Evolutionary conservation across 2,888 invertebrate species (phyloP).

Genomic region (Dusona sp.): DNA sequence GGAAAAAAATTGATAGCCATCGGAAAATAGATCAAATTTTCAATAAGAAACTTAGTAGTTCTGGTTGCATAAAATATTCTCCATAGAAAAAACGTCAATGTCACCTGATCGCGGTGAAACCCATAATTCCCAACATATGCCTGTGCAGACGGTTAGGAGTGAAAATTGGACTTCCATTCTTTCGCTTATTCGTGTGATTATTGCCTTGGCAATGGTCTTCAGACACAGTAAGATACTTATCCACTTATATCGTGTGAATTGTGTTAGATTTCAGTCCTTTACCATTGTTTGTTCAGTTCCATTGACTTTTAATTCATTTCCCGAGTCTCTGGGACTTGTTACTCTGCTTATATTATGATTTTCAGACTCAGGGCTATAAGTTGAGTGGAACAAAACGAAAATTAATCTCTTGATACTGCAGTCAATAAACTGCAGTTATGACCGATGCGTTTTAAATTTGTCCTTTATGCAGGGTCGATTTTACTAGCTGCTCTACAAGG

Average conservation of each 20-base stretch:
- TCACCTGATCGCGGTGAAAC: not conserved
- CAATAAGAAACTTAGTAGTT: not conserved
- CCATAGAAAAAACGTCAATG: not conserved
- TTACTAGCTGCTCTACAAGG: not conserved
- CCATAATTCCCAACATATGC: not conserved
- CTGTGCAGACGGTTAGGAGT: not conserved
- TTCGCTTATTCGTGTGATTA: not conserved
- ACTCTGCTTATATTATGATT: not conserved
- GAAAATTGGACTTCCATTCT: not conserved
- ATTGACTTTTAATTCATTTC: constrained; percentile 4
- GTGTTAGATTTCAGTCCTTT: not conserved
- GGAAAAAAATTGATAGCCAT: constrained; percentile 8
- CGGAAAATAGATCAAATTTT: not conserved
- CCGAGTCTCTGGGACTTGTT: not conserved
- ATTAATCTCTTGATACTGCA: not conserved
- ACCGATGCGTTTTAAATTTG: not conserved
- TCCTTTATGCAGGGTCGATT: not conserved
- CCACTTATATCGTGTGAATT: not conserved
- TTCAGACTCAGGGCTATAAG: not conserved
- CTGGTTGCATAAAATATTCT: not conserved
- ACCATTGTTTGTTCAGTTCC: constrained; percentile 13
- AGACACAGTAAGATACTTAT: not conserved
- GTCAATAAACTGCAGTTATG: not conserved
- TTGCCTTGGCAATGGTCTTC: not conserved
- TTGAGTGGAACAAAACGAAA: not conserved